These are phyloP conservation scores for Macroglossus sobrinus DNA, from an alignment of 2,113 vertebrate genomes.

Conservation along the genomic window DNA sequence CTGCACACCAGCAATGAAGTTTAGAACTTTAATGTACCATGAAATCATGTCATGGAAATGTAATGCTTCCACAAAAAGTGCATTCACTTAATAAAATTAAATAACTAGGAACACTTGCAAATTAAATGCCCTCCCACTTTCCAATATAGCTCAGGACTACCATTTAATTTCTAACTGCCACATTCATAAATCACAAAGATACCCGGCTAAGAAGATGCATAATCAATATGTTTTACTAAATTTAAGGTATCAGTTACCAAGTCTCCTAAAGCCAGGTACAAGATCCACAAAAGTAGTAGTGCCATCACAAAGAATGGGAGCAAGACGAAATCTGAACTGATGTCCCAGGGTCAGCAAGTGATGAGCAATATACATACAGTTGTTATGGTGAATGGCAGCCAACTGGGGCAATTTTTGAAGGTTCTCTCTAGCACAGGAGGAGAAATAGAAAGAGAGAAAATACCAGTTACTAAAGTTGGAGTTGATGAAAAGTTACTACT, in stretches of 20 bases:
- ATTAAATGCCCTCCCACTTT: constrained; percentile 8
- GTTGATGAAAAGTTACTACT: neutral
- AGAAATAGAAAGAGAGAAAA: neutral
- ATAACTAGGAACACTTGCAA: neutral
- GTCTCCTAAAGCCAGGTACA: constrained; percentile 93
- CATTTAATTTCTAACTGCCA: neutral
- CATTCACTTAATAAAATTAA: neutral
- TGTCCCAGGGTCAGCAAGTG: constrained; percentile 96
- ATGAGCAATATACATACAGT: constrained; percentile 98
- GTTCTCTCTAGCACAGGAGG: constrained; percentile 86
- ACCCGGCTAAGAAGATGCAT: accelerated
- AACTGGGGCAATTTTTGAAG: constrained; percentile 96
- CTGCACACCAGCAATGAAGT: neutral
- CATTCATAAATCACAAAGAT: neutral
- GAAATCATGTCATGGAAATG: constrained; percentile 11
- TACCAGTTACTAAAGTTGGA: neutral
- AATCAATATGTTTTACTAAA: accelerated
- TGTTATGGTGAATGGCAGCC: constrained; percentile 98
- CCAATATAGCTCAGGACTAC: neutral
- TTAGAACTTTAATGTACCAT: neutral
- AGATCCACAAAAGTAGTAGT: constrained; percentile 94
- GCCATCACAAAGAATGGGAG: constrained; percentile 83
- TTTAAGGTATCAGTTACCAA: constrained; percentile 84
- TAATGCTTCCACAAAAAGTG: neutral
- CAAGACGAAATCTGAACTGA: constrained; percentile 88